These are phyloP conservation scores for Ptychochromis oligacanthus DNA, from an alignment of 2,113 vertebrate species.

Conservation along the genomic window DNA sequence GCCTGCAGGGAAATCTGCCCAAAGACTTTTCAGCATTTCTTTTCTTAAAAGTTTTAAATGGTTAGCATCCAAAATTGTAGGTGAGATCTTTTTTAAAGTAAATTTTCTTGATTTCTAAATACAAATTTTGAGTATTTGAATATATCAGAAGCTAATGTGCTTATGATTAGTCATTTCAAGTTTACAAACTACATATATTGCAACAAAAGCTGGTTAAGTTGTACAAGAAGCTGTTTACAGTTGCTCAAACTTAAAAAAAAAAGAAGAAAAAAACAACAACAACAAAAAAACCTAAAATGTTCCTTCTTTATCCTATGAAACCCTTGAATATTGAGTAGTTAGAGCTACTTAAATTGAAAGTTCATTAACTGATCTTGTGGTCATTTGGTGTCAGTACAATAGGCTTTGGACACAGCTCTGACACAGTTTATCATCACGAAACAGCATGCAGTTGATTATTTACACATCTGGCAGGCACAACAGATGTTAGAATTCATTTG, in stretches of 20 bases:
- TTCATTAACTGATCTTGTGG: too few relatives aligned
- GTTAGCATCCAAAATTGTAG: not conserved
- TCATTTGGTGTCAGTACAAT: not conserved
- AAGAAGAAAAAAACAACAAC: not conserved
- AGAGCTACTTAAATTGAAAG: too few relatives aligned
- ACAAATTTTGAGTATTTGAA: not conserved
- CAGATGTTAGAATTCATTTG: not conserved
- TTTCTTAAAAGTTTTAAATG: not conserved
- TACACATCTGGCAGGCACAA: not conserved
- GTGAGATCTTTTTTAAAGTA: not conserved
- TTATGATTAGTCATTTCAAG: not conserved
- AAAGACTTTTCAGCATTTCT: not conserved
- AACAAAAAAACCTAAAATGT: too few relatives aligned
- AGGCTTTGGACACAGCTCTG: not conserved
- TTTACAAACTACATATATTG: not conserved
- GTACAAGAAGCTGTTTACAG: not conserved
- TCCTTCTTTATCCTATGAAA: not conserved
- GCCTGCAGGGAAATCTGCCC: not conserved
- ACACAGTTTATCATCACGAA: not conserved
- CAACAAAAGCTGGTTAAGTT: not conserved
- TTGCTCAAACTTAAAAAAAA: not conserved
- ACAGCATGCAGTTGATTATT: not conserved
- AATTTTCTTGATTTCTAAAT: too few relatives aligned
- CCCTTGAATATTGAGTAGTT: too few relatives aligned
- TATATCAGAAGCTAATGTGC: not conserved